These are phyloP conservation scores for Folsomia manolachei DNA, from an alignment of 2,888 invertebrate genomes.

Conservation along the genomic window DNA sequence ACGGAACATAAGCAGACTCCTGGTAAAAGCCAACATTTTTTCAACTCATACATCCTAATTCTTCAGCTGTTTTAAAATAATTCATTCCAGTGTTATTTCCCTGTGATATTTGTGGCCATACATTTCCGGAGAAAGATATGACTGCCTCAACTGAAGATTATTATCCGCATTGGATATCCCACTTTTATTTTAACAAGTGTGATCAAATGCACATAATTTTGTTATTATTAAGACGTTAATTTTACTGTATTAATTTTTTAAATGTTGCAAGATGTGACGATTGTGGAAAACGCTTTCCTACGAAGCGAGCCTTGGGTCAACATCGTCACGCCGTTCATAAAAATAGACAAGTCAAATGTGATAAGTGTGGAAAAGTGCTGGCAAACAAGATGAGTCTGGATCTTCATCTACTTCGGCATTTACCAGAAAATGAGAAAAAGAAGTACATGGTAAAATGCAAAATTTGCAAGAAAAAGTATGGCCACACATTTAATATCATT, in stretches of 20 bases:
- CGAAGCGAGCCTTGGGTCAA: slow-evolving; percentile 43
- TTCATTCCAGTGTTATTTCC: slow-evolving; percentile 44
- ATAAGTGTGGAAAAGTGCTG: slow-evolving; percentile 37
- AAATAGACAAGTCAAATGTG: slow-evolving; percentile 43
- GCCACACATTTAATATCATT: background rate
- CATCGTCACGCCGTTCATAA: slow-evolving; percentile 49
- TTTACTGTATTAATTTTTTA: slow-evolving; percentile 5
- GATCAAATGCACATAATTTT: background rate
- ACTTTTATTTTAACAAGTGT: slow-evolving; percentile 49
- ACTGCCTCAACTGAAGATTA: slow-evolving; percentile 46
- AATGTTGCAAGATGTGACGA: slow-evolving; percentile 42
- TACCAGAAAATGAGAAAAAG: slow-evolving; percentile 41
- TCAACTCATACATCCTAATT: no score
- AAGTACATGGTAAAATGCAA: slow-evolving; percentile 41
- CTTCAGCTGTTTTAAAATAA: no score
- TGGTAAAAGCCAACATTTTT: no score
- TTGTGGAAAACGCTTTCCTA: slow-evolving; percentile 47
- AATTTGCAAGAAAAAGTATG: slow-evolving; percentile 41
- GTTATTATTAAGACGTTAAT: background rate
- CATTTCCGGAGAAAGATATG: slow-evolving; percentile 45
- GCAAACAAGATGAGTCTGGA: slow-evolving; percentile 33
- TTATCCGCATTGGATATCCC: slow-evolving; percentile 49
- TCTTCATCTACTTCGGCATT: slow-evolving; percentile 35
- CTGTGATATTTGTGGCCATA: slow-evolving; percentile 48
- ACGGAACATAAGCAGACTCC: slow-evolving; percentile 38